A percentile compares a stretch with the other conserved stretches of the same genome.
Evolutionary conservation across 2,888 invertebrate species (phyloP).

Genomic region (Hipparchia sbordonii): DNA sequence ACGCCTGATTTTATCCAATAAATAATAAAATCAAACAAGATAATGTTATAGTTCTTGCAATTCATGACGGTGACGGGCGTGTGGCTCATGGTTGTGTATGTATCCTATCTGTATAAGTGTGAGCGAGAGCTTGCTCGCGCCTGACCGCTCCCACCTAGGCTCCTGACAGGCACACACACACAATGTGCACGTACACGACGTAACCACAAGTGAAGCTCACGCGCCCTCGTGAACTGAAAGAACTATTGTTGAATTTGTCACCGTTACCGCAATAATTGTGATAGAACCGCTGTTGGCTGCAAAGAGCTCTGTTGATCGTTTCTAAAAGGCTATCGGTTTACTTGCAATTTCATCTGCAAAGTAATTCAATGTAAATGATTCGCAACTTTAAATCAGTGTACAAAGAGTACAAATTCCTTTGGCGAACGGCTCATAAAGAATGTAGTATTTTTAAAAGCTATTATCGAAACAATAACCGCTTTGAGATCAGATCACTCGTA

Average conservation of each 20-base stretch:
- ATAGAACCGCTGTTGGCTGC: conserved; percentile 24
- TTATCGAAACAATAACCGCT: conserved; percentile 23
- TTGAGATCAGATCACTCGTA: conserved; percentile 1
- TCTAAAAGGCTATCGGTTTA: conserved; percentile 19
- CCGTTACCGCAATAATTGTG: conserved; percentile 21
- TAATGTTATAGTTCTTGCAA: no score
- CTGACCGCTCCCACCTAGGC: no score
- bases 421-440: background rate
- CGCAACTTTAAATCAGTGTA: background rate
- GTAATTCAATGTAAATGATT: background rate
- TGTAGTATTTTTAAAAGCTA: conserved; percentile 25
- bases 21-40: no score
- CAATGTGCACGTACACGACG: no score
- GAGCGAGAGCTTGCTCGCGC: no score
- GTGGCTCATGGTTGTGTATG: no score
- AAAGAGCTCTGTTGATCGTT: conserved; percentile 30
- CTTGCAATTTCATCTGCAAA: background rate
- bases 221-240: no score
- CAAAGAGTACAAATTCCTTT: background rate
- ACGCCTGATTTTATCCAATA: no score
- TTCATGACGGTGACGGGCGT: no score
- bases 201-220: no score
- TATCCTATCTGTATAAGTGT: no score
- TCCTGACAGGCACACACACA: no score
- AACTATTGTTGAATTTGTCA: background rate